A percentile compares a stretch with the other conserved stretches of the same genome.
Conservation (phyloP, 2,797 vertebrate genomes). For the Zalophus californianus region DNA sequence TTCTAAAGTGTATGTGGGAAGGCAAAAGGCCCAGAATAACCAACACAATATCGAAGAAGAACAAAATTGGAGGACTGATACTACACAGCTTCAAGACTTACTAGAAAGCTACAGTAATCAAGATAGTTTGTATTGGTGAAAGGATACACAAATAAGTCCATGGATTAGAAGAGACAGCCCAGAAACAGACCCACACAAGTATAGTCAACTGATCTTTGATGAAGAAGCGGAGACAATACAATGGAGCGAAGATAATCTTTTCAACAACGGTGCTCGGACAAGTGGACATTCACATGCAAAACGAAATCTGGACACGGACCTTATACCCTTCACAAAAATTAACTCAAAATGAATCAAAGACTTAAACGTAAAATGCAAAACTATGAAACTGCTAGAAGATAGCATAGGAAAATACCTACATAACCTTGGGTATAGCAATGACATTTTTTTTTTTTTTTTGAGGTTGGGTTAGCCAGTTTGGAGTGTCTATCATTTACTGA, state of each 20-base stretch:
- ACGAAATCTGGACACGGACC: background rate
- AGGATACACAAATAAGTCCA: background rate
- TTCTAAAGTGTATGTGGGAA: background rate
- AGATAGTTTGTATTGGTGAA: background rate
- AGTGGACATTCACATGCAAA: background rate
- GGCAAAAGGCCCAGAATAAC: background rate
- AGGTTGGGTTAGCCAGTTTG: background rate
- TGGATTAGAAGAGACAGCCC: background rate
- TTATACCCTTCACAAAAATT: background rate
- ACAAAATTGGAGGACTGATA: background rate
- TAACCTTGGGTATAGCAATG: background rate
- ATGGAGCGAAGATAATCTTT: background rate
- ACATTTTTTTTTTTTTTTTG: background rate
- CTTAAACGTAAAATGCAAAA: background rate
- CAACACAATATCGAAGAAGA: background rate
- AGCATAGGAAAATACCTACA: background rate
- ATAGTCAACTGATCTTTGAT: background rate
- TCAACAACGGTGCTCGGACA: background rate
- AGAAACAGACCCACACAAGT: background rate
- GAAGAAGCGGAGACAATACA: background rate
- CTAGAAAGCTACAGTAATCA: background rate
- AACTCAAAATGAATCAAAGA: background rate
- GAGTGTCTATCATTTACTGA: background rate
- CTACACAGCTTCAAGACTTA: background rate
- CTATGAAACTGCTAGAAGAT: background rate